These are phyloP conservation scores for Eulimnadia texana DNA, from an alignment of 1,140 invertebrate genomes.

Conservation along the genomic window DNA sequence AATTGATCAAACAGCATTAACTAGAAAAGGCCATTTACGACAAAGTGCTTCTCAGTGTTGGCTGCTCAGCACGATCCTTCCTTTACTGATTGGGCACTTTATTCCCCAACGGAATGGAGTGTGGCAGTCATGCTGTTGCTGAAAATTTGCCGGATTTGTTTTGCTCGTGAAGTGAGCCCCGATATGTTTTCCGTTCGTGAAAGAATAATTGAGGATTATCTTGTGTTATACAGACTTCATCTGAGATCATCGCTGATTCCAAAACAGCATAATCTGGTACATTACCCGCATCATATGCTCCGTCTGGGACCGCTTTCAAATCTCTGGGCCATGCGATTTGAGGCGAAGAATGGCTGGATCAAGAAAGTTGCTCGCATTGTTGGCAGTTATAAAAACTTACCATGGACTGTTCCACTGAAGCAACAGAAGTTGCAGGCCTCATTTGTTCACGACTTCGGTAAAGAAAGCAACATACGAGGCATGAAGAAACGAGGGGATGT, in stretches of 20 bases:
- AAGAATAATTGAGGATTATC: constrained; percentile 11
- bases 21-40: constrained; percentile 3
- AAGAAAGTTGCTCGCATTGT: constrained; percentile 12
- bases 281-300: constrained; percentile 13
- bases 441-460: not conserved
- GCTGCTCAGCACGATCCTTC: constrained; percentile 8
- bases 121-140: constrained; percentile 5
- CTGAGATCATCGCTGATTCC: not conserved
- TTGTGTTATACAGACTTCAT: not conserved
- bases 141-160: constrained; percentile 10
- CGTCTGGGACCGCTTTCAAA: constrained; percentile 9
- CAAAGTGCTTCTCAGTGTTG: constrained; percentile 14
- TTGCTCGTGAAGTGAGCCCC: not conserved
- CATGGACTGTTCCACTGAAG: constrained; percentile 6
- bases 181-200: constrained; percentile 1
- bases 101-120: constrained; percentile 1
- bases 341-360: constrained; percentile 13
- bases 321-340: constrained; percentile 16
- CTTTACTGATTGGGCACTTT: constrained; percentile 6
- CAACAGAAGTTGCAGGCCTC: constrained; percentile 9
- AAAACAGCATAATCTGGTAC: constrained; percentile 14
- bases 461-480: not conserved
- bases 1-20: not conserved
- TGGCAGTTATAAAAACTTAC: constrained; percentile 12
- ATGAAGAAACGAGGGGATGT: not conserved